Evolutionary conservation across 2,797 vertebrate genomes (phyloP), one percentile per base, ranked within the genome.

Genomic region (Pitangus sulphuratus): DNA sequence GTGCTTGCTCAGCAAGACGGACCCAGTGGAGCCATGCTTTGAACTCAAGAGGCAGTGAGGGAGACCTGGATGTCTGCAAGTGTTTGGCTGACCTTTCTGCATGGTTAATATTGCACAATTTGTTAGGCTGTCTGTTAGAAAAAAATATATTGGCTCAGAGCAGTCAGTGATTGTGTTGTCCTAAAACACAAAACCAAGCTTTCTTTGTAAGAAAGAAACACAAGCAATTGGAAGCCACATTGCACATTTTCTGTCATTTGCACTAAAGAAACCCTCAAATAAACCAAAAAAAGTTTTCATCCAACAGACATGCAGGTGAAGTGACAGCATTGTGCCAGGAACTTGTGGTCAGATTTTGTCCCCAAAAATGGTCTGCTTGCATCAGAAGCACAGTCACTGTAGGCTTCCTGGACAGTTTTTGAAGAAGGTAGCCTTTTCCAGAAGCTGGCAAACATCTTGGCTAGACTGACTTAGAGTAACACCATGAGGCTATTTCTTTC

Each of bases 91-190:
- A 89, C 79, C 82, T 90, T 94, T 94, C 79, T 81, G 57, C 17
- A 40, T 44, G 39, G 94, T 95, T 96, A 94, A 95, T 96, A 95
- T 90, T 95, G 45, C 57, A 97, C 87, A 77, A 62, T 72, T 91
- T 94, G 82, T 84, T 86, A 93, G 48, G 60, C 74, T 78, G 53
- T 24, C 33, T 48, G 78, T 31, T 66, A 74, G 54, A 4, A 14
- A 70, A 61, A 53, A 50, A 42, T 70, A 15, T 6, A 64, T 12
- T 65, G 44, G 44, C 53, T 76, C 21, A 64, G 37, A 85, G 84
- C 51, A 77, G 21, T 33, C 16, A 7, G 48, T 89, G 77, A 66
- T 37, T 79, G 66, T 53, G 53, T n/a, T 84, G 48, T 47, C 48
- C 60, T 70, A 66, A 87, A 78, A 58, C 56, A 80, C 0, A 4